These are phyloP conservation scores for Heteromurus nitidus DNA, from an alignment of 2,888 invertebrate species.

Conservation along the genomic window DNA sequence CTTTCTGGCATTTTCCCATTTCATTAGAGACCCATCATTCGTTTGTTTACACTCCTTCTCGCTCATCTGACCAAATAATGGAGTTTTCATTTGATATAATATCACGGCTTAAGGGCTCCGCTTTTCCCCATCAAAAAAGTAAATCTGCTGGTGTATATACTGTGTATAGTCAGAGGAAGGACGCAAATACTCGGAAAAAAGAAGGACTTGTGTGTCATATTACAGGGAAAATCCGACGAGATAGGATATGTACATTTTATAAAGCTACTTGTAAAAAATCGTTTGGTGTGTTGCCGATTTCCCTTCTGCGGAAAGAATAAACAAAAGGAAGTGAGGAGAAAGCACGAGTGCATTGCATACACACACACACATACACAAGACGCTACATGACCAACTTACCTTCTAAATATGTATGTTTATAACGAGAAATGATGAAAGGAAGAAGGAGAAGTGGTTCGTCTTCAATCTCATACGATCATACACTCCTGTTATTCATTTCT, in stretches of 20 bases:
- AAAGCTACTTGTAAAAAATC: not conserved
- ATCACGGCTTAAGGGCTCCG: conserved; percentile 30
- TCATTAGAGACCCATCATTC: conserved; percentile 55
- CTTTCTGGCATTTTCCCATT: conserved; percentile 49
- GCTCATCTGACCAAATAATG: conserved; percentile 67
- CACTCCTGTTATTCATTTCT: conserved; percentile 19
- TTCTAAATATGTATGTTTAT: no score
- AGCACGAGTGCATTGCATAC: not conserved
- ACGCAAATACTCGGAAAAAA: not conserved
- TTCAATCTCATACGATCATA: not conserved
- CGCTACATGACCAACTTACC: not conserved
- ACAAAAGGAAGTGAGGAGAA: not conserved
- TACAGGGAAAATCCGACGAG: not conserved
- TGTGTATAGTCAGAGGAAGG: not conserved
- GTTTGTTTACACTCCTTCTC: conserved; percentile 57
- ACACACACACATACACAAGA: not conserved
- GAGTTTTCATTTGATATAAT: conserved; percentile 62
- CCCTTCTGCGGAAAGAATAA: not conserved
- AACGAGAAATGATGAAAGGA: conserved; percentile 25
- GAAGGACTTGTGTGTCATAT: not conserved
- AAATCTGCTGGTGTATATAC: no score
- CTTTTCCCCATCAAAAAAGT: conserved; percentile 19
- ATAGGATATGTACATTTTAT: not conserved
- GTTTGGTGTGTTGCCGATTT: conserved; percentile 25
- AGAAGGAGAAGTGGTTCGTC: not conserved